Evolutionary conservation across 2,888 invertebrate genomes (phyloP).

Genomic region (Tinea semifulvella): DNA sequence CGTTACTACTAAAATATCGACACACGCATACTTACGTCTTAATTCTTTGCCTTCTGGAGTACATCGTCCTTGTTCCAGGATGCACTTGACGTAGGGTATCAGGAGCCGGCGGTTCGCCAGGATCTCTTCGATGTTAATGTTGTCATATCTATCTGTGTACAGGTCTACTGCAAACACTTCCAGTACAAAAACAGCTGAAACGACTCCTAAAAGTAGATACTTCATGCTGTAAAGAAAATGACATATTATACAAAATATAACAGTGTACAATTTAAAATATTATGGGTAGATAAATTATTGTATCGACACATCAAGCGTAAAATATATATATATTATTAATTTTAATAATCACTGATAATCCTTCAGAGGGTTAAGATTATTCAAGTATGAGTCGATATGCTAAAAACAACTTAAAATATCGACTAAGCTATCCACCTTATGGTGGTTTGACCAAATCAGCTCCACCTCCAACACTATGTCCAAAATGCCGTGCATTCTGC

Average conservation of each 20-base stretch:
- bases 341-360: too few relatives aligned
- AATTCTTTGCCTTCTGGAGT: slow-evolving; percentile 75
- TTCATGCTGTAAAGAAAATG: background rate
- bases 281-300: too few relatives aligned
- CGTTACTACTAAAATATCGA: too few relatives aligned
- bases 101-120: slow-evolving; percentile 71
- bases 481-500: too few relatives aligned
- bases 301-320: too few relatives aligned
- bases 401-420: too few relatives aligned
- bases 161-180: slow-evolving; percentile 30
- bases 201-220: background rate
- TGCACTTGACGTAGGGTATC: slow-evolving; percentile 71
- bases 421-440: too few relatives aligned
- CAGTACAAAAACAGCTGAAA: background rate
- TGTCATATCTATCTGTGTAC: slow-evolving; percentile 75
- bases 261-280: background rate
- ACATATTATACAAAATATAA: background rate
- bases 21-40: slow-evolving; percentile 71
- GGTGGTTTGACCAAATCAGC: too few relatives aligned
- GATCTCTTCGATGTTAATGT: slow-evolving; percentile 73
- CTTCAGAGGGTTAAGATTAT: too few relatives aligned
- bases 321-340: too few relatives aligned
- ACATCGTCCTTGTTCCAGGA: slow-evolving; percentile 71
- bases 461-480: too few relatives aligned
- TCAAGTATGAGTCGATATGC: too few relatives aligned